Conservation (phyloP, 2,113 vertebrate species). For the Condylura cristata region DNA sequence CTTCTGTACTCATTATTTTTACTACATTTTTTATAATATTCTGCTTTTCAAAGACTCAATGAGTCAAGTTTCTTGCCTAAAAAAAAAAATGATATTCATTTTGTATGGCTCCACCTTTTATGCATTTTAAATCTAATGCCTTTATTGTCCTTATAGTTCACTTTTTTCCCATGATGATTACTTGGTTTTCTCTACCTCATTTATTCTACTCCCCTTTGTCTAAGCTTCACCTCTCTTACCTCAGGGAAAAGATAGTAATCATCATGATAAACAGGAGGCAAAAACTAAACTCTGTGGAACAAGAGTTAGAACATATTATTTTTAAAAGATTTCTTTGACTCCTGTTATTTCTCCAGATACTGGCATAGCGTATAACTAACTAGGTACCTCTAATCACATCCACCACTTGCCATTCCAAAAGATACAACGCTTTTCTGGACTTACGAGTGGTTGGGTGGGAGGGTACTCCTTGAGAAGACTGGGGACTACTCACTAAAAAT, state of each 20-base stretch:
- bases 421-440: background rate
- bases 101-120: constrained; percentile 4
- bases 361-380: background rate
- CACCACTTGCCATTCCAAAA: background rate
- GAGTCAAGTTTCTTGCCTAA: constrained; percentile 61
- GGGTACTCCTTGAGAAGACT: background rate
- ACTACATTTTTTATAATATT: constrained; percentile 55
- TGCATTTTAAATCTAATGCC: constrained; percentile 65
- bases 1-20: constrained; percentile 75
- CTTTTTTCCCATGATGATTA: constrained; percentile 45
- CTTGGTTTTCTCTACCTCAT: constrained; percentile 41
- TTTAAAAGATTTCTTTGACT: constrained; percentile 30
- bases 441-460: background rate
- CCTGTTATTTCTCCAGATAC: constrained; percentile 15
- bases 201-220: background rate
- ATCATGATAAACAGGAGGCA: constrained; percentile 19
- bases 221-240: background rate
- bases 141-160: constrained; percentile 50
- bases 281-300: background rate
- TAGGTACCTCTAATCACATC: background rate
- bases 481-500: background rate
- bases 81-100: constrained; percentile 54
- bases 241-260: constrained; percentile 22
- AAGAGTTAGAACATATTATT: constrained; percentile 39
- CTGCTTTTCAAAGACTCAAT: constrained; percentile 64